Evolutionary conservation across 2,888 invertebrate genomes (phyloP).

Genomic region (Hypomecis atomaria): DNA sequence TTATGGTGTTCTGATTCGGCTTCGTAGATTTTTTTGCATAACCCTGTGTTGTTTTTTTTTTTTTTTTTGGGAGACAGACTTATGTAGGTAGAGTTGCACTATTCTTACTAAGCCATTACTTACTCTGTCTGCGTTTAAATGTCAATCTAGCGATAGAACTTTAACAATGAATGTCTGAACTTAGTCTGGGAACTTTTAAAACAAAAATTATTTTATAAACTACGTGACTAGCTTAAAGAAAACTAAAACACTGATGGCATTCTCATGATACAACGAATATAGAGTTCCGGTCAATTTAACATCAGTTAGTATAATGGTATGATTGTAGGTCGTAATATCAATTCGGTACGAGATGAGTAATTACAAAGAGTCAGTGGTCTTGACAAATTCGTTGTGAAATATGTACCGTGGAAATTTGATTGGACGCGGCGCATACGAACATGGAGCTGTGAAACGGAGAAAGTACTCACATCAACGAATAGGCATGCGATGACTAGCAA

Average conservation of each 20-base stretch:
- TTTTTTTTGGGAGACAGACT: no score
- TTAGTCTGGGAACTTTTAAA: neutral
- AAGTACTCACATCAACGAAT: neutral
- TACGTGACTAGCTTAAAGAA: no score
- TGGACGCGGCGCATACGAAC: slow-evolving; percentile 59
- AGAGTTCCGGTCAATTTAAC: slow-evolving; percentile 30
- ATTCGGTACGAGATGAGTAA: slow-evolving; percentile 77
- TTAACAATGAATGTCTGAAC: no score
- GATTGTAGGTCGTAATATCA: slow-evolving; percentile 71
- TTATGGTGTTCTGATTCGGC: no score
- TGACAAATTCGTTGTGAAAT: slow-evolving; percentile 80
- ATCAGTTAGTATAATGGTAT: slow-evolving; percentile 35
- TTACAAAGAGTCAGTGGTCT: slow-evolving; percentile 68
- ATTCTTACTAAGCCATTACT: no score
- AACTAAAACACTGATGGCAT: slow-evolving; percentile 4
- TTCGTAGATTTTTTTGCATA: no score
- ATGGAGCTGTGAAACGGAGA: slow-evolving; percentile 37
- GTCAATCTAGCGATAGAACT: no score
- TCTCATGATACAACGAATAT: slow-evolving; percentile 10
- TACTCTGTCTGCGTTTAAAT: no score
- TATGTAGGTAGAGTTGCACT: no score
- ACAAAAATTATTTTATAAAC: neutral
- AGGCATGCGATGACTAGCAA: no score
- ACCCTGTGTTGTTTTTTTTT: no score
- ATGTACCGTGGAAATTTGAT: slow-evolving; percentile 76